phyloP scores from a whole-genome alignment of 2,888 invertebrate genomes.

The Dynastes grantii region DNA sequence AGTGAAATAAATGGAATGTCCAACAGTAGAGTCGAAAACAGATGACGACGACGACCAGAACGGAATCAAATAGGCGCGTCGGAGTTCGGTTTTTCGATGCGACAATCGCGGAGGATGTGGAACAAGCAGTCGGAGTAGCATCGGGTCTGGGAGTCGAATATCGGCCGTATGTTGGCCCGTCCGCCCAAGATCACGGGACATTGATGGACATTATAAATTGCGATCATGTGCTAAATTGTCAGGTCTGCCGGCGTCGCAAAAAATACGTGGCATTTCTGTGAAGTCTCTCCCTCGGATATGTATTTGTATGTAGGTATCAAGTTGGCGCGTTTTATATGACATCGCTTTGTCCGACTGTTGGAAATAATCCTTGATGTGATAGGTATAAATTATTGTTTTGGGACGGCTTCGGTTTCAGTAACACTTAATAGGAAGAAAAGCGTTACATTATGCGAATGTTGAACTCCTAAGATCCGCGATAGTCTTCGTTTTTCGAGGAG shows the following conservation, averaged over 20 bases:
- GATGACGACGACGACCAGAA: conserved; percentile 11
- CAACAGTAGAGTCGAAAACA: neutral
- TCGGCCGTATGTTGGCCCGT: conserved; percentile 1
- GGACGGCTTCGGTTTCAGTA: too few relatives aligned
- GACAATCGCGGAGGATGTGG: conserved; percentile 13
- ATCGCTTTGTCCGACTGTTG: conserved; percentile 10
- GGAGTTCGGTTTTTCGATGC: neutral
- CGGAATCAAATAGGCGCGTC: conserved; percentile 6
- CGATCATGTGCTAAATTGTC: conserved; percentile 63
- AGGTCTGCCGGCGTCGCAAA: conserved; percentile 55
- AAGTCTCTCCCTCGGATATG: conserved; percentile 35
- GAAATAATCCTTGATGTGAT: conserved; percentile 2
- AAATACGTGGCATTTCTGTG: conserved; percentile 54
- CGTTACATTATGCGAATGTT: conserved; percentile 1
- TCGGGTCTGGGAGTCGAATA: conserved; percentile 10
- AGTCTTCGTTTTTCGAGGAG: too few relatives aligned
- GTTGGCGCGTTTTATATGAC: conserved; percentile 6
- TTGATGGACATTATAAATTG: conserved; percentile 65
- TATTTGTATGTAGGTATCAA: conserved; percentile 1
- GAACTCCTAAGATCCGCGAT: too few relatives aligned
- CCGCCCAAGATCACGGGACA: conserved; percentile 50
- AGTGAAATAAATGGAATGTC: conserved; percentile 42
- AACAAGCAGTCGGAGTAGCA: neutral
- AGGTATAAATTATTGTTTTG: neutral
- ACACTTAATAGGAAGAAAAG: too few relatives aligned